Conservation (phyloP, 2,113 vertebrate species). For the Leuciscus idus region DNA sequence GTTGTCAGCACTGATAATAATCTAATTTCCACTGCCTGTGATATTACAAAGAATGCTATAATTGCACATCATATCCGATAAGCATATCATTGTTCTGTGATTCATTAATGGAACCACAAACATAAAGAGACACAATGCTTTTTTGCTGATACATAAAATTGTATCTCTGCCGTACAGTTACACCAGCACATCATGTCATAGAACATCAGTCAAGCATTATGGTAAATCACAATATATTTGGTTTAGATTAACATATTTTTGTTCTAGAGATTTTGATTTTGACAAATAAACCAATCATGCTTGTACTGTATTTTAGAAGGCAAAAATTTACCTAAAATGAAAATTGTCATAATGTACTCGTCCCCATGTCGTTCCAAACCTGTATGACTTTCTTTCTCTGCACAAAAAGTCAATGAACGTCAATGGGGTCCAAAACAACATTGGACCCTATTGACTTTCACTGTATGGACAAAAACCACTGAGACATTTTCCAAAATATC, state of each 20-base stretch:
- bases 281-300: constrained; percentile 29
- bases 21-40: constrained; percentile 2
- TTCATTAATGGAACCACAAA: constrained; percentile 14
- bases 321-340: not conserved
- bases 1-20: constrained; percentile 17
- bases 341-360: not conserved
- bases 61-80: constrained; percentile 25
- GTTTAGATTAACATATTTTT: constrained; percentile 6
- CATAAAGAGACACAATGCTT: not conserved
- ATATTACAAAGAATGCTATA: constrained; percentile 9
- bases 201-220: not conserved
- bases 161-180: constrained; percentile 16
- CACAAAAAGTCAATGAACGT: constrained; percentile 25
- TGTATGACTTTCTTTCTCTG: not conserved
- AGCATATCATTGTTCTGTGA: not conserved
- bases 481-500: not conserved
- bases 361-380: not conserved
- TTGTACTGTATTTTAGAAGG: not conserved
- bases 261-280: constrained; percentile 15
- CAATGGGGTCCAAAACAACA: not conserved
- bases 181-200: not conserved
- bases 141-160: constrained; percentile 6
- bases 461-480: not conserved
- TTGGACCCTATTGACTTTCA: not conserved
- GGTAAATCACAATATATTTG: constrained; percentile 24